Evolutionary conservation across 2,797 vertebrate species (phyloP).

Genomic region (Oryzias dopingdopingensis): DNA sequence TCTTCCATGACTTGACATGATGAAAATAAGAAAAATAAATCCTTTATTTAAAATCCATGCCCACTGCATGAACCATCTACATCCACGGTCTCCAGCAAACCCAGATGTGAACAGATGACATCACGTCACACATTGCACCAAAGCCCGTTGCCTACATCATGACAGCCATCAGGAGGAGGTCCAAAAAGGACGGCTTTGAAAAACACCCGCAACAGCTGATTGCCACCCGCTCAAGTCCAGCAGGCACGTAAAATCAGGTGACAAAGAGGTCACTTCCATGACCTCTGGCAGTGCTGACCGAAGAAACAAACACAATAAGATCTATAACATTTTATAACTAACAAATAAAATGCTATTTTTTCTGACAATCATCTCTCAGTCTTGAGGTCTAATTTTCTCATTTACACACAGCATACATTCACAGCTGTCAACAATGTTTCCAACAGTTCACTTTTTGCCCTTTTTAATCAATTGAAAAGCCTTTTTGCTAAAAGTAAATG

Average conservation of each 20-base stretch:
- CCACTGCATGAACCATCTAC: slow-evolving; percentile 10
- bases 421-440: slow-evolving; percentile 24
- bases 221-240: slow-evolving; percentile 59
- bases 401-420: slow-evolving; percentile 48
- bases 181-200: slow-evolving; percentile 40
- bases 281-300: slow-evolving; percentile 43
- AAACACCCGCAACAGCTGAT: slow-evolving; percentile 17
- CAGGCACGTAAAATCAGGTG: slow-evolving; percentile 70
- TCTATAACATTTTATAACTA: slow-evolving; percentile 36
- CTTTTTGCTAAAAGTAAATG: slow-evolving; percentile 21
- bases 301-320: slow-evolving; percentile 21
- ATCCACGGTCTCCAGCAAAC: slow-evolving; percentile 34
- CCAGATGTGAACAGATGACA: slow-evolving; percentile 10
- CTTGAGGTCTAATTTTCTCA: slow-evolving; percentile 20
- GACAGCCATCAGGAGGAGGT: slow-evolving; percentile 19
- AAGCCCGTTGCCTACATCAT: slow-evolving; percentile 17
- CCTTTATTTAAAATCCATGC: slow-evolving; percentile 13
- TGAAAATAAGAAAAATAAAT: slow-evolving; percentile 25
- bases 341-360: slow-evolving; percentile 43
- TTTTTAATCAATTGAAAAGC: neutral
- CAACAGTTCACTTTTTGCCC: neutral
- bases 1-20: slow-evolving; percentile 6
- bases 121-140: slow-evolving; percentile 40
- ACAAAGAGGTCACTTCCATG: slow-evolving; percentile 43
- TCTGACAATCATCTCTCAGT: slow-evolving; percentile 45